Evolutionary conservation across 1,140 invertebrate genomes (phyloP).

Genomic region (Pseudomyrmex dendroicus): DNA sequence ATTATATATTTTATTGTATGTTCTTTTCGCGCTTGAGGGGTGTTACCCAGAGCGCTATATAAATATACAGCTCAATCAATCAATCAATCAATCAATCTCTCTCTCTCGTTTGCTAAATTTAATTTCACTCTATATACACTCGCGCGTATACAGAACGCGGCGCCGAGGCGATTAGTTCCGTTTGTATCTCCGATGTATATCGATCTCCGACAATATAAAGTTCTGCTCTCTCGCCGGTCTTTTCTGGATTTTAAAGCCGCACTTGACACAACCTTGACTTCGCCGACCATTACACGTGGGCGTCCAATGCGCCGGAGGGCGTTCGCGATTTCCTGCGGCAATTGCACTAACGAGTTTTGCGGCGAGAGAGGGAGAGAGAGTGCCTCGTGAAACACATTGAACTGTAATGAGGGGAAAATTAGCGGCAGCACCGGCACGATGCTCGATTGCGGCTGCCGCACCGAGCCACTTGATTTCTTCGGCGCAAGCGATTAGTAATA

Average conservation of each 20-base stretch:
- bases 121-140: conserved; percentile 21
- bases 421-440: conserved; percentile 42
- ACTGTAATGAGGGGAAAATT: conserved; percentile 66
- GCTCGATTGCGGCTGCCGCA: conserved; percentile 34
- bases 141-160: not conserved
- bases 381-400: conserved; percentile 46
- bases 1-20: too few species aligned
- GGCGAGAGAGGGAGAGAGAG: conserved; percentile 20
- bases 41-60: too few species aligned
- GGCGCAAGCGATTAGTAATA: conserved; percentile 75
- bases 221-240: conserved; percentile 13
- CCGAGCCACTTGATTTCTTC: conserved; percentile 69
- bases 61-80: too few species aligned
- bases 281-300: conserved; percentile 52
- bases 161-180: not conserved
- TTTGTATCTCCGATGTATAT: conserved; percentile 17
- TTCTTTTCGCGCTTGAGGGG: too few species aligned
- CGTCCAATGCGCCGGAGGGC: conserved; percentile 40
- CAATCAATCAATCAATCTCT: too few species aligned
- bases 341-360: conserved; percentile 60
- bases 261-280: conserved; percentile 64
- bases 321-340: conserved; percentile 34
- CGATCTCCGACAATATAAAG: conserved; percentile 39
- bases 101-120: too few species aligned
- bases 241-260: conserved; percentile 39